Base-by-base conservation (phyloP, 2,113 vertebrate species). In the Entomyzon cyanotis region DNA sequence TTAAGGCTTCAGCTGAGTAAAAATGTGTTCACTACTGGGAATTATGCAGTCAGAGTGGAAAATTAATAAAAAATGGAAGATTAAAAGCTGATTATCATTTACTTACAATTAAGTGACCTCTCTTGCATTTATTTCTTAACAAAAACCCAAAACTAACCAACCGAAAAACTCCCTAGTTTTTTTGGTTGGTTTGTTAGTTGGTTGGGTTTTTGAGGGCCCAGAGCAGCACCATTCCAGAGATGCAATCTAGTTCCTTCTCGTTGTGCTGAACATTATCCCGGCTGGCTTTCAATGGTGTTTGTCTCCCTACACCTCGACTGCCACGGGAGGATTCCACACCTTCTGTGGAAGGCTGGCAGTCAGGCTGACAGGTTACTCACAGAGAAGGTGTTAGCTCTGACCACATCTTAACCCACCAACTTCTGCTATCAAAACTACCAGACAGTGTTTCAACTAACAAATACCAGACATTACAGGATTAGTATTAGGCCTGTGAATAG, bases 61-160 rank as follows among this genome's bases (percentile, higher is more conserved):
- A 86, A 83, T 23, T 63, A 68, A 84, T 64, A 49, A 89, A 30
- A 91, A 80, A 50, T 11, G 44, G 47, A 67, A 84, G 63, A 84
- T 59, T 77, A 71, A 67, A 85, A 87, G 49, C 22, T 4, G 4
- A 25, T 76, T 77, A 59, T 8, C 8, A n/a, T 55, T 73, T 87
- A 35, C 52, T 42, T 75, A 33, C 15, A 89, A 41, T 22, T 71
- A 83, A 86, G 10, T 86, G 63, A 68, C 42, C 18, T 71, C 24
- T 76, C 31, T 8, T 42, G 44, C 33, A 77, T 52, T 50, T 65
- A 50, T 85, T 50, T 64, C 6, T 78, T 8, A 42, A 64, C 63
- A 25, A 50, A 49, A 6, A 7, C 20, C 39, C 69, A 8, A 39
- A 79, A 44, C 12, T 27, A 39, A 47, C 14, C 13, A 58, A 47